Conservation (phyloP, 2,888 invertebrate species). For the Tetragnatha montana region DNA sequence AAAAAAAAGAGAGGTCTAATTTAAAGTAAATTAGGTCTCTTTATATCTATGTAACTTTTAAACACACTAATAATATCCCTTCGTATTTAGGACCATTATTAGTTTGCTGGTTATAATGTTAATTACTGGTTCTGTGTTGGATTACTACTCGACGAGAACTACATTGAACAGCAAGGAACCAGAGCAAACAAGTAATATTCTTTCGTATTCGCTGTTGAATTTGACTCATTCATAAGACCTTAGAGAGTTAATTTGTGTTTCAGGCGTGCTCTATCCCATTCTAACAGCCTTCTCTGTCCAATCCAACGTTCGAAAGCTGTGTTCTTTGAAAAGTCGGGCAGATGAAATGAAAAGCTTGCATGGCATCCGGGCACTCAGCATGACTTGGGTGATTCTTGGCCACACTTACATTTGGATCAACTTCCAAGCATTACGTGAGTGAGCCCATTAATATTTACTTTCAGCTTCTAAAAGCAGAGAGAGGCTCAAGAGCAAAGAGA, state of each 20-base stretch:
- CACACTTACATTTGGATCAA: constrained; percentile 71
- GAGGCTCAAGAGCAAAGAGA: too few relatives aligned
- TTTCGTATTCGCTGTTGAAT: neutral
- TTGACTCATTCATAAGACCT: neutral
- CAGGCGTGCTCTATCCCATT: constrained; percentile 34
- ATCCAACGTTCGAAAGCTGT: constrained; percentile 36
- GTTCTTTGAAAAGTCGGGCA: constrained; percentile 21
- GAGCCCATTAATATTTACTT: neutral
- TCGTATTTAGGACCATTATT: constrained; percentile 23
- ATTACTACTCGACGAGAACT: constrained; percentile 22
- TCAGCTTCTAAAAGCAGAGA: neutral
- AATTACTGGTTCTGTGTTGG: constrained; percentile 27
- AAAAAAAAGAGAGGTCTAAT: too few relatives aligned
- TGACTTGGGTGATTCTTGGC: constrained; percentile 72
- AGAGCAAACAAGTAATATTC: neutral
- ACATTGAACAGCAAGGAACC: constrained; percentile 1
- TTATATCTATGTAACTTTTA: neutral
- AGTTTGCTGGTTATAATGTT: constrained; percentile 23
- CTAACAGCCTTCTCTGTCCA: constrained; percentile 47
- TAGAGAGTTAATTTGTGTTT: neutral
- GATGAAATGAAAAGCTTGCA: constrained; percentile 68
- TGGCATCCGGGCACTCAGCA: constrained; percentile 72
- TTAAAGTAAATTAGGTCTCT: too few relatives aligned
- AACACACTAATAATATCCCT: neutral
- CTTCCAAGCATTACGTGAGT: constrained; percentile 57